Base-by-base conservation (phyloP, 2,888 invertebrate genomes). In the Cephus runcator region DNA sequence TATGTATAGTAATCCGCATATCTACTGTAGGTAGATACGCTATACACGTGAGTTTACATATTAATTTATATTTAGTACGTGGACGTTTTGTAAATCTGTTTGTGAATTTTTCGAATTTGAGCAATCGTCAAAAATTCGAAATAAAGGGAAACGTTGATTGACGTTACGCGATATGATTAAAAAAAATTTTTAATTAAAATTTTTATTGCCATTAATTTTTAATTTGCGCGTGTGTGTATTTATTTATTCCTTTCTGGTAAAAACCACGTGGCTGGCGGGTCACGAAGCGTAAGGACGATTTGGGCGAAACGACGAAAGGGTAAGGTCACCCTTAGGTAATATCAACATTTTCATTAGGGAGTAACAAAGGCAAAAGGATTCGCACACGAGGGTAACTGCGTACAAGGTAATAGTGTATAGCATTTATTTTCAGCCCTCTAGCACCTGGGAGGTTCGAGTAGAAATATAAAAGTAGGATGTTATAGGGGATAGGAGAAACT, bases 401-500 rank as follows among this genome's bases (percentile, higher is more conserved):
- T 23, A 23, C 23, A 15, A 9, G 23, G 9, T 9, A 6, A 23
- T 56, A 56, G 56, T 23, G 56, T 23, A 23, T 56, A 56, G 23
- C 23, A 23, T 56, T 56, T 23, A 56, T 56, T 56, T 56, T 56
- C 9, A 9, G 9, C 23, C 23, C 23, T 56, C 15, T 23, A 9
- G 56, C 6, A 56, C 56, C 9, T 23, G 23, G 56, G 23, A 23
- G 56, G 23, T 56, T 56, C 23, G 56, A 56, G 56, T 56, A 23
- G 56, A 23, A 23, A 6, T 56, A 30, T 75, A 83, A 80, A 80
- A 76, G 73, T 77, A 36, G 69, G 73, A 68, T 78, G 71, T 75
- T 74, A 75, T 77, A 71, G 79, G 78, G 77, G 73, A 76, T 79
- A 77, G 75, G 40, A 80, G 35, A 33, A 74, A 76, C 77, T 71